These are phyloP conservation scores for Drosophila formosana DNA, from an alignment of 2,888 invertebrate genomes.

Conservation along the genomic window DNA sequence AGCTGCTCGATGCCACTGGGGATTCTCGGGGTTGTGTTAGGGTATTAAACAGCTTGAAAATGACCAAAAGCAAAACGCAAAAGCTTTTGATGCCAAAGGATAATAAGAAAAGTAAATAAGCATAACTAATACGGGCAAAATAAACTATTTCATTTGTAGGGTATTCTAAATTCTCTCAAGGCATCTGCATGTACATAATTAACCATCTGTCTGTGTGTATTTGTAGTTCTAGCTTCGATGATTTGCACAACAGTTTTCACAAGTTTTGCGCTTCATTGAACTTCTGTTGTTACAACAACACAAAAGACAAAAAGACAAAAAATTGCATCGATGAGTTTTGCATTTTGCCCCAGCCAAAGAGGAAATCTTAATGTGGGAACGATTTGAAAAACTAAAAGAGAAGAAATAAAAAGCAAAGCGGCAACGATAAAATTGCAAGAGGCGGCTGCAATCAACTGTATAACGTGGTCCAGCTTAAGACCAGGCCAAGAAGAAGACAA, in stretches of 20 bases:
- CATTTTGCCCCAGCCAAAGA: slow-evolving; percentile 39
- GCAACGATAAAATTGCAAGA: slow-evolving; percentile 49
- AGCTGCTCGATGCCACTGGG: slow-evolving; percentile 24
- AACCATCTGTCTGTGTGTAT: slow-evolving; percentile 18
- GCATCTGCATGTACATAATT: slow-evolving; percentile 26
- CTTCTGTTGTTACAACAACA: slow-evolving; percentile 21
- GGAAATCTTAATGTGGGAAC: slow-evolving; percentile 69
- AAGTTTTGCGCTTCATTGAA: slow-evolving; percentile 45
- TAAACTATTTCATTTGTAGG: no score
- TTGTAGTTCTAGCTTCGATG: slow-evolving; percentile 24
- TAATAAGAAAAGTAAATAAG: slow-evolving; percentile 26
- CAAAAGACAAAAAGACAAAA: neutral
- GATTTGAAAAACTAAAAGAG: slow-evolving; percentile 26
- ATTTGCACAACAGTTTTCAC: slow-evolving; percentile 36
- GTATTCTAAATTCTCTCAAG: neutral
- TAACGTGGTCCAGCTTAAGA: slow-evolving; percentile 36
- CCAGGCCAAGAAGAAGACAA: slow-evolving; percentile 26
- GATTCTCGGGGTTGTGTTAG: slow-evolving; percentile 1
- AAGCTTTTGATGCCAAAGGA: slow-evolving; percentile 18
- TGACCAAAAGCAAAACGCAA: slow-evolving; percentile 36
- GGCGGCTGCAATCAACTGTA: slow-evolving; percentile 51
- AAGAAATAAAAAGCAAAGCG: slow-evolving; percentile 17
- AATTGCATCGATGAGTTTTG: slow-evolving; percentile 57
- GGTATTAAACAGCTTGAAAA: slow-evolving; percentile 39
- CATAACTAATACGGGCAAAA: neutral